Evolutionary conservation across 2,888 invertebrate genomes (phyloP).

Genomic region (Clepsis dumicolana): DNA sequence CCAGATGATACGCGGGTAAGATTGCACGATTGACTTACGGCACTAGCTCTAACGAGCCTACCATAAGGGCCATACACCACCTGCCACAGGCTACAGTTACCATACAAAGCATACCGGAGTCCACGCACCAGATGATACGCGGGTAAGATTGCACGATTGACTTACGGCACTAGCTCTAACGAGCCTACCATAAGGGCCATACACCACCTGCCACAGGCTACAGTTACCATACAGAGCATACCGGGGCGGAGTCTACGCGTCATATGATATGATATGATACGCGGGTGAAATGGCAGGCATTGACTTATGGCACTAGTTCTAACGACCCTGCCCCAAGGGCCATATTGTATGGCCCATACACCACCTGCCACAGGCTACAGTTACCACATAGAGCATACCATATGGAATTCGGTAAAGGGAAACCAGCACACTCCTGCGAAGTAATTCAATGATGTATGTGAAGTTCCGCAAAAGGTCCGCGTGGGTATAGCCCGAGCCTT

Average conservation of each 20-base stretch:
- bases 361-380: constrained; percentile 5
- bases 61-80: constrained; percentile 1
- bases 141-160: background rate
- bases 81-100: background rate
- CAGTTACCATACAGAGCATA: background rate
- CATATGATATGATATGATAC: too few relatives aligned
- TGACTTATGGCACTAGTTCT: background rate
- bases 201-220: constrained; percentile 1
- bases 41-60: background rate
- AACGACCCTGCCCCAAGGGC: too few relatives aligned
- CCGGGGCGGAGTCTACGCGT: background rate
- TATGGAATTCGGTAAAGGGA: too few relatives aligned
- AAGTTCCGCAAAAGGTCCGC: too few relatives aligned
- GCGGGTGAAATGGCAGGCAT: background rate
- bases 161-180: background rate
- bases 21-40: background rate
- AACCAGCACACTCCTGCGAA: too few relatives aligned
- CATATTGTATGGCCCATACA: too few relatives aligned
- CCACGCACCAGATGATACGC: constrained; percentile 1
- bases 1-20: constrained; percentile 1
- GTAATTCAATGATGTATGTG: too few relatives aligned
- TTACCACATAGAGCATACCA: too few relatives aligned
- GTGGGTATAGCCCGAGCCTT: too few relatives aligned
- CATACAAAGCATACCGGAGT: background rate
- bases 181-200: background rate